Evolutionary conservation across 2,113 vertebrate genomes (phyloP).

Genomic region (Gasterosteus nipponicus): DNA sequence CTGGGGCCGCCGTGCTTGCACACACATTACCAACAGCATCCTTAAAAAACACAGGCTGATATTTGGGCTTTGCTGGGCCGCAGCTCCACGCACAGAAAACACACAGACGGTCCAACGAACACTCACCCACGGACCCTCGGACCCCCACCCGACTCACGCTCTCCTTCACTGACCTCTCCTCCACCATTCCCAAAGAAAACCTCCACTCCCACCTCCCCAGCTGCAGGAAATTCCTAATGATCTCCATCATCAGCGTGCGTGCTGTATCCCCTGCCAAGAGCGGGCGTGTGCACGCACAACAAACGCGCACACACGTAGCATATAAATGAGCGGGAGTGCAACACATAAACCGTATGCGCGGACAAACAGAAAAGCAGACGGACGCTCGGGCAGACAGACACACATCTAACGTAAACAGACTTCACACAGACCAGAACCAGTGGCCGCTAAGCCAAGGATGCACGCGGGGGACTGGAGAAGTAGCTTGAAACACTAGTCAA

Average conservation of each 20-base stretch:
- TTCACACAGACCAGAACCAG: conserved; percentile 69
- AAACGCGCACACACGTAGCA: conserved; percentile 34
- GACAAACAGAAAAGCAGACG: conserved; percentile 69
- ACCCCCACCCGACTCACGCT: conserved; percentile 37
- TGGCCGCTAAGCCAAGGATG: conserved; percentile 66
- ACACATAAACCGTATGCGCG: conserved; percentile 66
- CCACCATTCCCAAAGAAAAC: conserved; percentile 45
- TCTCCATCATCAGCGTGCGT: conserved; percentile 90
- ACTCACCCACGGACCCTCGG: conserved; percentile 29
- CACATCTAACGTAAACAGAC: conserved; percentile 70
- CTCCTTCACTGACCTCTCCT: conserved; percentile 64
- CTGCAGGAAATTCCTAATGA: conserved; percentile 98
- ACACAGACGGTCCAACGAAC: conserved; percentile 33
- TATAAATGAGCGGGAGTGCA: conserved; percentile 59
- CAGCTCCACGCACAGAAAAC: conserved; percentile 35
- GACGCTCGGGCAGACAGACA: conserved; percentile 53
- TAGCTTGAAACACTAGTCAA: conserved; percentile 60
- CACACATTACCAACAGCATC: conserved; percentile 37
- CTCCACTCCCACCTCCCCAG: conserved; percentile 83
- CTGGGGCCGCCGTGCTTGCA: conserved; percentile 14
- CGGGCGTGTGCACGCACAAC: conserved; percentile 49
- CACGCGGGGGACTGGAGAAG: conserved; percentile 63
- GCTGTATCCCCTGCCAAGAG: conserved; percentile 86
- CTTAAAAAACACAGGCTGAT: conserved; percentile 34
- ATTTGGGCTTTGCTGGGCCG: conserved; percentile 29